A percentile compares a stretch with the other conserved stretches of the same genome.
Evolutionary conservation across 2,888 invertebrate species (phyloP).

Genomic region (Limnephilus auricula): DNA sequence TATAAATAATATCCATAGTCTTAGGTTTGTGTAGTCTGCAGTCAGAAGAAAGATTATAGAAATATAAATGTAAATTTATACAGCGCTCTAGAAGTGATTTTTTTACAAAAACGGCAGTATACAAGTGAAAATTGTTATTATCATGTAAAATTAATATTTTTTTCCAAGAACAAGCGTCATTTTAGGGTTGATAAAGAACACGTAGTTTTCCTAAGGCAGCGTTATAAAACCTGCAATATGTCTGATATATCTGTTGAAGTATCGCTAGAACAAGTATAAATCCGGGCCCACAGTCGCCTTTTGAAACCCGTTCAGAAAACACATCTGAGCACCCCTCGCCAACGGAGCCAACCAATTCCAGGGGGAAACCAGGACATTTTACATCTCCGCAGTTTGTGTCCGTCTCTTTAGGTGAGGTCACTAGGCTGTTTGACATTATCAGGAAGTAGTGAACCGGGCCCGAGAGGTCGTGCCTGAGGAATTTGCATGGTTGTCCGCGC

Average conservation of each 20-base stretch:
- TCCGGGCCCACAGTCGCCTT: not conserved
- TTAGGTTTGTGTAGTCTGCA: no score
- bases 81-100: no score
- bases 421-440: constrained; percentile 46
- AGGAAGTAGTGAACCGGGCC: constrained; percentile 49
- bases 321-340: not conserved
- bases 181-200: constrained; percentile 58
- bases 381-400: not conserved
- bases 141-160: not conserved
- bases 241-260: constrained; percentile 59
- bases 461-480: constrained; percentile 59
- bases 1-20: no score
- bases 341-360: not conserved
- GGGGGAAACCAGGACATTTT: not conserved
- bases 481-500: constrained; percentile 58
- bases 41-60: no score
- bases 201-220: constrained; percentile 49
- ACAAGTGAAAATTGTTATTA: no score
- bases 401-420: not conserved
- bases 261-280: constrained; percentile 4
- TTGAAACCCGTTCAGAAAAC: not conserved
- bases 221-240: constrained; percentile 61
- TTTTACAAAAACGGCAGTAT: no score
- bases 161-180: not conserved
- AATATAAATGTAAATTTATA: no score